phyloP scores from a whole-genome alignment of 2,888 invertebrate genomes.

The Tenthredo notha region DNA sequence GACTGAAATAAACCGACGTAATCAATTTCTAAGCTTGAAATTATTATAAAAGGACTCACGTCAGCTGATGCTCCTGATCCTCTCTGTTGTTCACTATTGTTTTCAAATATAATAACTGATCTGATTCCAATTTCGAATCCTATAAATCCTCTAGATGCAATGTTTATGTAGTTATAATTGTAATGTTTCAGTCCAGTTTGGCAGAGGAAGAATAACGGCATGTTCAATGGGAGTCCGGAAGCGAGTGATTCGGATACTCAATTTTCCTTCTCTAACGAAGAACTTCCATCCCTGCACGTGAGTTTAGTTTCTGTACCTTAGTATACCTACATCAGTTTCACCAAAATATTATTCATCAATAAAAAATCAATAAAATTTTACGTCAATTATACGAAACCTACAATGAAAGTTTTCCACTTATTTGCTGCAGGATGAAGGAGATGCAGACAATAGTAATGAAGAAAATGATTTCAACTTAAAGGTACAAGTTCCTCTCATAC shows the following conservation, averaged over 20 bases:
- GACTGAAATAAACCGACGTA: not conserved
- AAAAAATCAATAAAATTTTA: not conserved
- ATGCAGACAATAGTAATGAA: constrained; percentile 74
- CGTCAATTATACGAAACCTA: constrained; percentile 5
- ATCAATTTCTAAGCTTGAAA: not conserved
- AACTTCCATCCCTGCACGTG: constrained; percentile 74
- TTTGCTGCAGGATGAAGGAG: constrained; percentile 71
- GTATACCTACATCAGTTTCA: not conserved
- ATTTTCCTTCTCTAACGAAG: constrained; percentile 76
- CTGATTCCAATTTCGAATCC: not conserved
- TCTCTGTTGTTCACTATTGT: not conserved
- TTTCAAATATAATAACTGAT: not conserved
- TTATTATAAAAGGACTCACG: not conserved
- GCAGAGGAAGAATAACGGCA: constrained; percentile 76
- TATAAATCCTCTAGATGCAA: not conserved
- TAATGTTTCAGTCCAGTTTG: constrained; percentile 76
- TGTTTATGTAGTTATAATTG: constrained; percentile 13
- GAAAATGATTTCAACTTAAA: constrained; percentile 76
- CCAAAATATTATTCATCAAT: not conserved
- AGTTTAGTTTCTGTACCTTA: constrained; percentile 54
- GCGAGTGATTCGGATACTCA: constrained; percentile 76
- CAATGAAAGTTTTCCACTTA: not conserved
- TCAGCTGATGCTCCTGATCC: not conserved
- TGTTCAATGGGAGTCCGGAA: constrained; percentile 73
- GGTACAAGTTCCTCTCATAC: constrained; percentile 61